Conservation (phyloP, 1,140 invertebrate genomes). For the Tetramorium parvispinum region DNA sequence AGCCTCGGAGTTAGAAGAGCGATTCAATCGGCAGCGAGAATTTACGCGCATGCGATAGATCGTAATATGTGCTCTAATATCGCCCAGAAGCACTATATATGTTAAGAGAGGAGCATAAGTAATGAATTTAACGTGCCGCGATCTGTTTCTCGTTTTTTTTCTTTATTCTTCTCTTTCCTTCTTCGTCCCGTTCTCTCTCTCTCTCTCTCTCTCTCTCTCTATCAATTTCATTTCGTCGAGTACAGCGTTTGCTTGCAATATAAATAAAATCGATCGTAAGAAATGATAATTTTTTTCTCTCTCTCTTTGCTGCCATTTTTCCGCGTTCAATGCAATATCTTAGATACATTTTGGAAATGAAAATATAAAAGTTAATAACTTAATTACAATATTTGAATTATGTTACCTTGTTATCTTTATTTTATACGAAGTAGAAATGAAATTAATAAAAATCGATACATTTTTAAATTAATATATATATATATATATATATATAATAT, state of each 20-base stretch:
- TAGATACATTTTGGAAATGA: neutral
- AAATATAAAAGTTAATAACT: neutral
- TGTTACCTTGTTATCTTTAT: neutral
- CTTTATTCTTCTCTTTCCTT: neutral
- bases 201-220: slow-evolving; percentile 15
- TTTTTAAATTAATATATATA: neutral
- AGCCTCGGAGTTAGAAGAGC: neutral
- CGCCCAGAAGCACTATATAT: neutral
- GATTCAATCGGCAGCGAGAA: slow-evolving; percentile 26
- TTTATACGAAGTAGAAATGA: neutral
- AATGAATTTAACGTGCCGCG: slow-evolving; percentile 9
- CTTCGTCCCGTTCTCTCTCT: neutral
- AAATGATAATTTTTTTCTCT: slow-evolving; percentile 6
- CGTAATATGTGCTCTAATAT: slow-evolving; percentile 29
- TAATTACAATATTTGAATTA: neutral
- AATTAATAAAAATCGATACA: too few species aligned
- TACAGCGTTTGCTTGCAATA: neutral
- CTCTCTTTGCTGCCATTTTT: neutral
- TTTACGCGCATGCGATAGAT: slow-evolving; percentile 16
- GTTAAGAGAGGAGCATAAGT: slow-evolving; percentile 10
- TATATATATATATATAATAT: neutral
- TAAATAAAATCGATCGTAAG: slow-evolving; percentile 10
- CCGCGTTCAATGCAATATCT: neutral
- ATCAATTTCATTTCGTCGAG: slow-evolving; percentile 32
- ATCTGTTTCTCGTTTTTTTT: neutral